Evolutionary conservation across 2,888 invertebrate species (phyloP), one percentile per base, ranked within the genome.

Genomic region (Mesorhabditis sp.): DNA sequence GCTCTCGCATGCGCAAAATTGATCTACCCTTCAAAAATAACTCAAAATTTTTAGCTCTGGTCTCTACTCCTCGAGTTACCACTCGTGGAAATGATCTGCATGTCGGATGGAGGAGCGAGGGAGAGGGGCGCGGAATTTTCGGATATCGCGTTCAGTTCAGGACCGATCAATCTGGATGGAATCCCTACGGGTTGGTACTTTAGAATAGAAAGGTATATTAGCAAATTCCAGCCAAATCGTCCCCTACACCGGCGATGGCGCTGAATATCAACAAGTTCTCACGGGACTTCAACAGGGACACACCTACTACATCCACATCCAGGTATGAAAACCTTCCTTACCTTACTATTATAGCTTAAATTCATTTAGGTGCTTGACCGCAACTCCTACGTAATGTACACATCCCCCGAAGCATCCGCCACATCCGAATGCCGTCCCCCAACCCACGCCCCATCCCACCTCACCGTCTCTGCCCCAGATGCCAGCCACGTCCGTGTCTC

Each of bases 361-460:
- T 66, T 66, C 43, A 15, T 66, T 7, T 76, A 78, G 66, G 85
- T 84, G 45, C 69, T 86, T 45, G 86, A 86, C 68, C 74, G 84
- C 43, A 83, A 82, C 74, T 83, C 84, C 41, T 82, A 83, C 69
- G 83, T 83, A n/a, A 80, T 86, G 72, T 85, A 81, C 73, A 82
- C 82, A 6, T 82, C 81, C 43, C 78, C 81, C 5, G 82, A 83
- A 69, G 76, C 82, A 2, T 74, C 71, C 7, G 83, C 85, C 10
- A 72, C 74, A 62, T 79, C 80, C 50, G 74, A 71, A 41, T 85
- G 85, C 68, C 66, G 70, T 42, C 81, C 81, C 13, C 86, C 85
- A 13, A 74, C 80, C 2, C 81, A 81, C 45, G 79, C 86, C 4
- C 85, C 85, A 13, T 76, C 79, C 1, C 83, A 86, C 67, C 69